These are phyloP conservation scores for Rhagoletis zephyria DNA, from an alignment of 1,140 invertebrate genomes.

Conservation along the genomic window DNA sequence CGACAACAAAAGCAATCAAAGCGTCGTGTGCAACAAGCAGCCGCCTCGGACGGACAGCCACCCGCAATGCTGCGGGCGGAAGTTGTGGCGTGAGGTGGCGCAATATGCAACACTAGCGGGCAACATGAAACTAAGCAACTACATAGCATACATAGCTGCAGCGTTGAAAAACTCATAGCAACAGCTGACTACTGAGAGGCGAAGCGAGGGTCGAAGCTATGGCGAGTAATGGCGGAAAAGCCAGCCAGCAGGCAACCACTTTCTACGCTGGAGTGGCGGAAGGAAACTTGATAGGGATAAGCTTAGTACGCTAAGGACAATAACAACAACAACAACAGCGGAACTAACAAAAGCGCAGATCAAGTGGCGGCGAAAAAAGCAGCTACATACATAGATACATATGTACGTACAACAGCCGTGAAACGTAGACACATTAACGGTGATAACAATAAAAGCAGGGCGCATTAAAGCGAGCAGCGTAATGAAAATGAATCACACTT, in stretches of 20 bases:
- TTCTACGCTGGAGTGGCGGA: slow-evolving; percentile 2
- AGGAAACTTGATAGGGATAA: slow-evolving; percentile 50
- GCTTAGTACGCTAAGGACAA: slow-evolving; percentile 1
- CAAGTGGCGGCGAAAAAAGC: not conserved
- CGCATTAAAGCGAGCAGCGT: slow-evolving; percentile 21
- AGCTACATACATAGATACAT: not conserved
- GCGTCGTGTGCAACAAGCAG: not conserved
- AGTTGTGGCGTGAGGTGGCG: not conserved
- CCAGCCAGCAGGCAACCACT: not conserved
- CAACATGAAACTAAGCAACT: slow-evolving; percentile 41
- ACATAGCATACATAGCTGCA: not conserved
- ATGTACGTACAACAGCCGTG: not conserved
- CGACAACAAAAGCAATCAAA: not conserved
- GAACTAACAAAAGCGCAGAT: not conserved
- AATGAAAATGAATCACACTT: slow-evolving; percentile 46
- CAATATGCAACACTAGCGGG: not conserved
- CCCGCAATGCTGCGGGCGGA: not conserved
- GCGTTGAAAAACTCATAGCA: not conserved
- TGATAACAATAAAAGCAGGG: slow-evolving; percentile 49
- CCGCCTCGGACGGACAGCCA: too few species aligned
- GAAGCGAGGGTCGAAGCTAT: not conserved
- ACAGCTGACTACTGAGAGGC: not conserved
- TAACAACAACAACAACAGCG: not conserved
- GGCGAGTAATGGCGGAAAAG: not conserved
- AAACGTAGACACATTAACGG: slow-evolving; percentile 42